These are phyloP conservation scores for Microplitis deprimator DNA, from an alignment of 2,888 invertebrate species.

Conservation along the genomic window DNA sequence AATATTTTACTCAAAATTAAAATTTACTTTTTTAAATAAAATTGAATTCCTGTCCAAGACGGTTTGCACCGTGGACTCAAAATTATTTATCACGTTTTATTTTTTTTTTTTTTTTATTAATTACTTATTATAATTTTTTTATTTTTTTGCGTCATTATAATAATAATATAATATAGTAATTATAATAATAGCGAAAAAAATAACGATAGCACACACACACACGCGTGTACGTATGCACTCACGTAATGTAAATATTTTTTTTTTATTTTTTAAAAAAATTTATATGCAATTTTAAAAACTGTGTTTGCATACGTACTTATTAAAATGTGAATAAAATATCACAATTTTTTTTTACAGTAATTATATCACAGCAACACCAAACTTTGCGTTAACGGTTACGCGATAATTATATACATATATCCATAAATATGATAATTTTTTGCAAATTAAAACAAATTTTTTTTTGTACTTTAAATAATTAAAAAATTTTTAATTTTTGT, in stretches of 20 bases:
- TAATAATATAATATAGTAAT: constrained; percentile 41
- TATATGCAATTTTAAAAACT: too few species aligned
- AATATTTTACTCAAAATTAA: too few species aligned
- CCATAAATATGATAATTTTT: not conserved
- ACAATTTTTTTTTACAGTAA: constrained; percentile 13
- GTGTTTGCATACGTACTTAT: not conserved
- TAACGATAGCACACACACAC: constrained; percentile 56
- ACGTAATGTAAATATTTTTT: constrained; percentile 38
- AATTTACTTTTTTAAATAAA: too few species aligned
- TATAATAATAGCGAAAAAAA: constrained; percentile 53
- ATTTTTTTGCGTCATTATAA: constrained; percentile 36
- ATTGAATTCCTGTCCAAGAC: too few species aligned
- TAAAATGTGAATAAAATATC: not conserved
- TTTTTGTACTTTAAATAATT: too few species aligned
- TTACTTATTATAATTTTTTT: constrained; percentile 47
- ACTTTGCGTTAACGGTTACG: constrained; percentile 61
- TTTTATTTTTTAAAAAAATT: not conserved
- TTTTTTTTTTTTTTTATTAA: constrained; percentile 26
- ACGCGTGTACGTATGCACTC: constrained; percentile 44
- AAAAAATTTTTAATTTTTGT: too few species aligned
- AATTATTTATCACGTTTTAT: too few species aligned
- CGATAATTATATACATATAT: constrained; percentile 21
- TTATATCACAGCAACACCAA: constrained; percentile 66
- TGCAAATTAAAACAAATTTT: too few species aligned
- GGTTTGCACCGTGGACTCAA: too few species aligned